phyloP scores from a whole-genome alignment of 2,113 vertebrate genomes.

The Anthoscopus minutus region DNA sequence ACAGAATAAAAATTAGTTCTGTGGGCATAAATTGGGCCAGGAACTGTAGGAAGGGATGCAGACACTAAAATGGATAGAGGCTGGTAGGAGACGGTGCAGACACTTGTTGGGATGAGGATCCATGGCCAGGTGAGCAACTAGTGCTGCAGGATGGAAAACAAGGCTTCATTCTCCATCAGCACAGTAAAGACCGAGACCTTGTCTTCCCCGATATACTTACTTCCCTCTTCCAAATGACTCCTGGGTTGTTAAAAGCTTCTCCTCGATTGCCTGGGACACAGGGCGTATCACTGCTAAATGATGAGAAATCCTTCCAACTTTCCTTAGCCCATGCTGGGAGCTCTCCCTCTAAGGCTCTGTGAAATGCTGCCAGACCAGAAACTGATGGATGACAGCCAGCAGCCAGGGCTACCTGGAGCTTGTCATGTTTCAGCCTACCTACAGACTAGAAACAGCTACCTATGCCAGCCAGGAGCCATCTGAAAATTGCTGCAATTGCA shows the following conservation, averaged over 20 bases:
- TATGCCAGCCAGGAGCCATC: background rate
- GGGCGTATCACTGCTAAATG: background rate
- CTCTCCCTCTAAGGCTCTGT: background rate
- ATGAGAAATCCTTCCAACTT: background rate
- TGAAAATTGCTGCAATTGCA: background rate
- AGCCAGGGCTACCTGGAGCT: background rate
- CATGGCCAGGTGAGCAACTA: background rate
- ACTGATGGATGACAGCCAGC: background rate
- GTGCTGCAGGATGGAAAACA: background rate
- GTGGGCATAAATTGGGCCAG: background rate
- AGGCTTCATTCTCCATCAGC: background rate
- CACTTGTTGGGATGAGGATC: background rate
- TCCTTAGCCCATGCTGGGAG: background rate
- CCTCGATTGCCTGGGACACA: background rate
- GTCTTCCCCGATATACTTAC: background rate
- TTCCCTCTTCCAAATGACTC: background rate
- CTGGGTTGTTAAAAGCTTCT: background rate
- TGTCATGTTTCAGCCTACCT: background rate
- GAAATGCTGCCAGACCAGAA: background rate
- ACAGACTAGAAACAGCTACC: background rate
- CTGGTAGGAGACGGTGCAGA: background rate
- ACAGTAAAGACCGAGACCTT: background rate
- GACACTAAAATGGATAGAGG: background rate
- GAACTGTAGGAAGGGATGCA: background rate
- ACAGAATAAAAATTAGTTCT: background rate